Evolutionary conservation across 2,888 invertebrate species (phyloP), one percentile per base, ranked within the genome.

Genomic region (Parnassius mnemosyne): DNA sequence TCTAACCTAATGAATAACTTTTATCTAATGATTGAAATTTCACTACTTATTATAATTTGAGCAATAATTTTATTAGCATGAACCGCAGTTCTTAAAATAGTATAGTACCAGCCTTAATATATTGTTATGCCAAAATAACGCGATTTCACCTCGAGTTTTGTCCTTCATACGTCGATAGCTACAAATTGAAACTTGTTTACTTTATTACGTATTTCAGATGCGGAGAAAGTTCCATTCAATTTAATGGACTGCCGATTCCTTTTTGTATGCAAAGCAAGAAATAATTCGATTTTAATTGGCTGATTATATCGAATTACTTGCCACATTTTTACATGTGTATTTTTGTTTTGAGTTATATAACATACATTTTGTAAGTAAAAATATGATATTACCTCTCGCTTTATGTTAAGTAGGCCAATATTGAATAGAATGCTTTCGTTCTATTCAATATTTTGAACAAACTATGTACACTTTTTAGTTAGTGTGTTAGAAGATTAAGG

Each of bases 221-320:
- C 64, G 67, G 79, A 78, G 82, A 85, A 85, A 85, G 83, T 76
- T 73, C 62, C 59, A 61, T 72, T 51, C 58, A 66, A 71, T 71
- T 66, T 69, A 67, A 71, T 71, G 67, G 44, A 58, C 51, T 52
- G 62, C 69, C 70, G 71, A 75, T 74, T 74, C 72, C 68, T 71
- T 70, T 75, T 71, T 65, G 66, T 70, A 71, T 68, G 68, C 61
- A 71, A 74, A 75, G 66, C 66, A 68, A 70, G 16, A 12, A 53
- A 72, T 76, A 73, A 81, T 79, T 72, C 70, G 73, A 78, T 69
- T 81, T 75, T 79, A 80, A 81, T 81, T 77, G 75, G 71, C 65
- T 71, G 75, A 76, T 77, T 78, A 74, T 73, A 73, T 70, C n/a
- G n/a, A n/a, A 49, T 49, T 49, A 49, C 43, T 34, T 42, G 43